Percentiles rank a stretch among this genome's conserved stretches.
Evolutionary conservation across 2,797 vertebrate species (phyloP).

Genomic region (Scyliorhinus canicula): DNA sequence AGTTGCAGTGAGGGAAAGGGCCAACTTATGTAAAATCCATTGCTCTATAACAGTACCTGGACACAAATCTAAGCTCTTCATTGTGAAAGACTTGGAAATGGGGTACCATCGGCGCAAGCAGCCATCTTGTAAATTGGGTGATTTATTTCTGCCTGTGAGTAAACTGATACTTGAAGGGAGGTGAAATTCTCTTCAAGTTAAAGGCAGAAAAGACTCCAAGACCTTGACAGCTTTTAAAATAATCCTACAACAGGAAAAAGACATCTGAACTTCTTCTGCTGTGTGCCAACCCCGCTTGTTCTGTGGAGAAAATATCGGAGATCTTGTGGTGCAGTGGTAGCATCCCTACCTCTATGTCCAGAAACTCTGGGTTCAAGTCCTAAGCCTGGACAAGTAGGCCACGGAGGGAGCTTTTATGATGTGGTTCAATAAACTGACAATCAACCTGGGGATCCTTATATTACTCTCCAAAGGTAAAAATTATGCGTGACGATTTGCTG

Average conservation of each 20-base stretch:
- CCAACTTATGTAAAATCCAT: neutral
- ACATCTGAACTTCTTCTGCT: too few relatives aligned
- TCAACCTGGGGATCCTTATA: too few relatives aligned
- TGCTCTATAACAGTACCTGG: neutral
- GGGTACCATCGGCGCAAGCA: neutral
- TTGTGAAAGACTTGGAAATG: neutral
- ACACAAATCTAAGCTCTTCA: neutral
- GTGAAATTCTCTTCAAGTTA: neutral
- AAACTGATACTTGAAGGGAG: neutral
- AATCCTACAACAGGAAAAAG: neutral
- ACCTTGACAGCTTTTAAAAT: neutral
- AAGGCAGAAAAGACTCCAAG: neutral
- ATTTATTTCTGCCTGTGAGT: neutral
- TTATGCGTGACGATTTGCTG: too few relatives aligned
- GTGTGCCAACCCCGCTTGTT: too few relatives aligned
- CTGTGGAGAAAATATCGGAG: too few relatives aligned
- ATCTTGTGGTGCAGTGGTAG: too few relatives aligned
- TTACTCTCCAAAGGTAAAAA: too few relatives aligned
- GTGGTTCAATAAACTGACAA: too few relatives aligned
- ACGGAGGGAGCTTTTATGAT: too few relatives aligned
- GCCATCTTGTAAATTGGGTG: neutral
- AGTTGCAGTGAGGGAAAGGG: neutral
- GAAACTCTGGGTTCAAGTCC: too few relatives aligned
- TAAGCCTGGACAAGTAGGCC: too few relatives aligned
- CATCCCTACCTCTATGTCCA: too few relatives aligned